Evolutionary conservation across 2,113 vertebrate genomes (phyloP), one percentile per base, ranked within the genome.

Genomic region (Malurus alboscapulatus): DNA sequence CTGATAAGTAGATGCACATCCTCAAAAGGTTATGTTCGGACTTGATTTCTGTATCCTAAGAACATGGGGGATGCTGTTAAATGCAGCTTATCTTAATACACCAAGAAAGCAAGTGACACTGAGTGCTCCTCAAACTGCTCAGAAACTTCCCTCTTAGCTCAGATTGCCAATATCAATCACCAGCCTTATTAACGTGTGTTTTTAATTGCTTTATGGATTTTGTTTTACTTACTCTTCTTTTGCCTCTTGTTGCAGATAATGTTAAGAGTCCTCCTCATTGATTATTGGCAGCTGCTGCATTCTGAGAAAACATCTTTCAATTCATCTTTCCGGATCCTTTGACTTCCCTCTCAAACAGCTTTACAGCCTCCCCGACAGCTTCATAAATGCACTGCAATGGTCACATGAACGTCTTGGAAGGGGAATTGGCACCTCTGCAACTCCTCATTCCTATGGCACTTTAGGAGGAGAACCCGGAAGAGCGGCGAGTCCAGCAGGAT

Each of bases 331-430:
- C 22, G 34, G 67, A 66, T 81, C 75, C 42, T 38, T 50, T 90
- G 75, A 93, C 84, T 95, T 93, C 79, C 87, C 19, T 0, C 50
- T 88, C 85, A 59, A 19, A 90, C 69, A 88, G 54, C 84, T 91
- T 97, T 88, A 87, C 92, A 96, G 61, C 38, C 72, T 84, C 91
- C 63, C 53, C 10, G 0, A 45, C 34, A 54, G 6, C 51, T 93
- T 97, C 92, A 74, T 97, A 97, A 95, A 97, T 97, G 98, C 96
- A 97, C 97, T 98, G 99, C 98, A 97, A 99, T 99, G 99, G 99
- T 99, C 98, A 99, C 99, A 99, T 99, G 98, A 99, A 98, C 67
- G 2, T n/a, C 76, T 66, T 26, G 69, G 88, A 94, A 96, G 94
- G 77, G 84, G 83, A 94, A 93, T 38, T 38, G 38, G 38, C 38